Conservation (phyloP, 1,140 invertebrate species). For the Halotydeus destructor region DNA sequence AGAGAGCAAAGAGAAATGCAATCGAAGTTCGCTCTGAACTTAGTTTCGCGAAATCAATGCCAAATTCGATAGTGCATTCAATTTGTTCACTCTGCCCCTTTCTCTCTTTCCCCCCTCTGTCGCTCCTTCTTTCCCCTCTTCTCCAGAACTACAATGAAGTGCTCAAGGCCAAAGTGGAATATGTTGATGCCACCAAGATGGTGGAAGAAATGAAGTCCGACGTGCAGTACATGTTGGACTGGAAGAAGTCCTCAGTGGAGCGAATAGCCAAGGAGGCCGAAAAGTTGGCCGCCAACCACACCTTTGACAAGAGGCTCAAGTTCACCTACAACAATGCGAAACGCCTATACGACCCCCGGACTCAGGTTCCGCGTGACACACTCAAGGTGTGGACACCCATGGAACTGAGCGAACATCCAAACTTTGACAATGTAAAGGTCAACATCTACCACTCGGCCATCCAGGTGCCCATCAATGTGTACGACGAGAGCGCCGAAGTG, state of each 20-base stretch:
- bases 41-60: no score
- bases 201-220: slow-evolving; percentile 18
- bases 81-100: not conserved
- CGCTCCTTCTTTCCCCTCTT: not conserved
- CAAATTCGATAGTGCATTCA: no score
- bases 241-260: slow-evolving; percentile 18
- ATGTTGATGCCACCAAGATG: slow-evolving; percentile 17
- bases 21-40: no score
- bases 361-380: not conserved
- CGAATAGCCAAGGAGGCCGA: slow-evolving; percentile 10
- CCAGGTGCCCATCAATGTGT: slow-evolving; percentile 84
- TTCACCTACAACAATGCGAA: not conserved
- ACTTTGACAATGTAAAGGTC: slow-evolving; percentile 56
- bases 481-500: slow-evolving; percentile 48
- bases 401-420: slow-evolving; percentile 40
- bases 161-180: slow-evolving; percentile 13
- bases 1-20: no score
- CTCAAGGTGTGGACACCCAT: slow-evolving; percentile 21
- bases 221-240: slow-evolving; percentile 18
- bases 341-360: not conserved
- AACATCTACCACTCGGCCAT: slow-evolving; percentile 64
- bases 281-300: slow-evolving; percentile 10
- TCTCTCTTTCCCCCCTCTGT: not conserved
- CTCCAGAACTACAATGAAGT: slow-evolving; percentile 5
- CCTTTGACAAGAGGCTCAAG: slow-evolving; percentile 6